A percentile compares a stretch with the other conserved stretches of the same genome.
Conservation (phyloP, 2,113 vertebrate species). For the Cochlearius cochlearius region DNA sequence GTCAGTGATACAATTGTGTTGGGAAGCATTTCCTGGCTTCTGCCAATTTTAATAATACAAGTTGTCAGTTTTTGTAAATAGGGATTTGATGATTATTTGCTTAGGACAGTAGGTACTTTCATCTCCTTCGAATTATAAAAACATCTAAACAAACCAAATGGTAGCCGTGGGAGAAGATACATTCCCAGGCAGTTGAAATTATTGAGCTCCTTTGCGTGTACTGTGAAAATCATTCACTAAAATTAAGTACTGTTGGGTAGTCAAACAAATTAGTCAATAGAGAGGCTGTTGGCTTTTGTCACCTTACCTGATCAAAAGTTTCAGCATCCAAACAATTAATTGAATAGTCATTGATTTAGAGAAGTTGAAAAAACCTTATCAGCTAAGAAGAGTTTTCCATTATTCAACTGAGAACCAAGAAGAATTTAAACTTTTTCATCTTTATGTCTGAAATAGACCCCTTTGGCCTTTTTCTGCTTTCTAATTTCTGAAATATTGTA, state of each 20-base stretch:
- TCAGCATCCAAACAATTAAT: background rate
- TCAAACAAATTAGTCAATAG: background rate
- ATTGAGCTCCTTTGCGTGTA: background rate
- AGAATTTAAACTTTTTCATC: background rate
- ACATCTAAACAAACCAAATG: slow-evolving; percentile 2
- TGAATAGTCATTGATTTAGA: background rate
- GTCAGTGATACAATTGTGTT: slow-evolving; percentile 39
- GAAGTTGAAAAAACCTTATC: background rate
- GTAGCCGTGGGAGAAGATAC: background rate
- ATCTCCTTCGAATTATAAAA: slow-evolving; percentile 19
- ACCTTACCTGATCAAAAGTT: background rate
- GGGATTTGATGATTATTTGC: slow-evolving; percentile 20
- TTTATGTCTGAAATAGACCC: background rate
- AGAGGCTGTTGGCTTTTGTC: background rate
- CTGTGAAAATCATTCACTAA: background rate
- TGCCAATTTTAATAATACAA: slow-evolving; percentile 28
- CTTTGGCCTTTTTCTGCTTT: background rate
- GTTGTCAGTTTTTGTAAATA: slow-evolving; percentile 36
- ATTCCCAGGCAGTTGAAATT: background rate
- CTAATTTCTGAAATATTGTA: background rate
- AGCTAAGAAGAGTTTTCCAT: background rate
- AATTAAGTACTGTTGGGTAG: background rate
- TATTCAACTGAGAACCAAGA: background rate
- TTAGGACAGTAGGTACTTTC: slow-evolving; percentile 18
- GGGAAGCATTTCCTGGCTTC: slow-evolving; percentile 12